These are phyloP conservation scores for Eumeta japonica DNA, from an alignment of 1,140 invertebrate species.

Conservation along the genomic window DNA sequence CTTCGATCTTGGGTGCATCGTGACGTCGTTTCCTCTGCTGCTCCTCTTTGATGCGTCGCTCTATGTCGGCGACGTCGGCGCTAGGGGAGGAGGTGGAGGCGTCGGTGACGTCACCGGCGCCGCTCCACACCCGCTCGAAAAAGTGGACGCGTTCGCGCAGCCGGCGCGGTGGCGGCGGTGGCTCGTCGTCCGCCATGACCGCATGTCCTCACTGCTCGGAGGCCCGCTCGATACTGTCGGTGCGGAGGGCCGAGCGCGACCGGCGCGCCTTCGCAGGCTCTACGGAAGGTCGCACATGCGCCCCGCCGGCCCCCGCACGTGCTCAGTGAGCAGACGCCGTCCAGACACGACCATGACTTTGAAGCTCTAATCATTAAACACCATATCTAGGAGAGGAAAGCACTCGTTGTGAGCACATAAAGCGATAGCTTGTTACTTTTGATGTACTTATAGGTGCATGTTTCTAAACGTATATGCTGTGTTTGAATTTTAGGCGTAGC, in stretches of 20 bases:
- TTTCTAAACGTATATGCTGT: too few species aligned
- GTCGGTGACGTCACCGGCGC: conserved; percentile 49
- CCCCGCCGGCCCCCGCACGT: conserved; percentile 21
- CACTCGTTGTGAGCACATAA: too few species aligned
- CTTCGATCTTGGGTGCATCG: conserved; percentile 57
- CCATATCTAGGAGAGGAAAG: too few species aligned
- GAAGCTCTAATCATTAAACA: too few species aligned
- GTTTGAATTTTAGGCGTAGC: too few species aligned
- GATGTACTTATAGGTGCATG: too few species aligned
- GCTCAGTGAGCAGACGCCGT: conserved; percentile 9
- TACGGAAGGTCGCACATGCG: conserved; percentile 20
- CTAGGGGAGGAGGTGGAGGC: conserved; percentile 38
- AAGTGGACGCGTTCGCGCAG: conserved; percentile 71
- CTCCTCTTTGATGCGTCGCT: conserved; percentile 59
- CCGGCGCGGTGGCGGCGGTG: conserved; percentile 57
- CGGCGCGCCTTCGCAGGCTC: conserved; percentile 23
- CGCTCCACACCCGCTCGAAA: conserved; percentile 75
- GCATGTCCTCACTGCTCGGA: conserved; percentile 42
- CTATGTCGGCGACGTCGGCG: conserved; percentile 62
- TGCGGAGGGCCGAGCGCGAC: conserved; percentile 15
- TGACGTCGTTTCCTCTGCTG: conserved; percentile 56
- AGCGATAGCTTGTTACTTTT: too few species aligned
- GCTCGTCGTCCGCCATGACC: conserved; percentile 47
- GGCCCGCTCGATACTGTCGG: conserved; percentile 50
- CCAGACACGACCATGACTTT: conserved; percentile 1